Evolutionary conservation across 2,113 vertebrate genomes (phyloP).

Genomic region (Carlito syrichta): DNA sequence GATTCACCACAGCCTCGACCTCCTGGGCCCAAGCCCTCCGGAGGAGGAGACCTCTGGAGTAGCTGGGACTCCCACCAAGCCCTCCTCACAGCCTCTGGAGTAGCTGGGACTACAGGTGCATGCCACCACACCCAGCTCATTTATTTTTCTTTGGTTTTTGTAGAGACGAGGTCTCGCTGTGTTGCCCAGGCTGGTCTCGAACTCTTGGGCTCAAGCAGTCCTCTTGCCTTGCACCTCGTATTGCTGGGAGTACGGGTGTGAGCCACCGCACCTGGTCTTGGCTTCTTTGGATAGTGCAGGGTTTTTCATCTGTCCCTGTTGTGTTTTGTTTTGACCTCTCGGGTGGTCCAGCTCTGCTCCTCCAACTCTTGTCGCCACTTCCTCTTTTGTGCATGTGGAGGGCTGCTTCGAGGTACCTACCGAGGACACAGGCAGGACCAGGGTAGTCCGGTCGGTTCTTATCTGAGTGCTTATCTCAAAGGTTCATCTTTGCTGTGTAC

Average conservation of each 20-base stretch:
- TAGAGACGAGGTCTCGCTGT: no score
- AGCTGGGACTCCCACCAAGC: no score
- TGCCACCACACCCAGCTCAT: no score
- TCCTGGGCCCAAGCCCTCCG: no score
- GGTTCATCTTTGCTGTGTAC: background rate
- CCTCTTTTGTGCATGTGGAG: background rate
- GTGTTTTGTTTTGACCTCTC: background rate
- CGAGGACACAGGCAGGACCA: background rate
- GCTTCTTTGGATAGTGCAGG: background rate
- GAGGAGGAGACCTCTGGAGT: no score
- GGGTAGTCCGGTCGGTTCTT: background rate
- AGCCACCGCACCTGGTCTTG: background rate
- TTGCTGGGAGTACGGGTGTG: background rate
- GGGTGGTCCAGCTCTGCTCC: background rate
- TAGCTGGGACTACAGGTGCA: no score
- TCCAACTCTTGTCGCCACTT: fast-evolving
- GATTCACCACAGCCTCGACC: no score
- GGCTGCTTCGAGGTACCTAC: background rate
- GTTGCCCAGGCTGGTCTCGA: no score
- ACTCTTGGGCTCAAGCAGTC: no score
- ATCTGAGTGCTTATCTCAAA: background rate
- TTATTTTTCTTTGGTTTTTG: no score
- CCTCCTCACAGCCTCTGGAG: no score
- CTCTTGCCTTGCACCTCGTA: no score
- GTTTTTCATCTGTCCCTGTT: background rate